Evolutionary conservation across 2,113 vertebrate species (phyloP), one percentile per base, ranked within the genome.

Genomic region (Sebastes fasciatus): DNA sequence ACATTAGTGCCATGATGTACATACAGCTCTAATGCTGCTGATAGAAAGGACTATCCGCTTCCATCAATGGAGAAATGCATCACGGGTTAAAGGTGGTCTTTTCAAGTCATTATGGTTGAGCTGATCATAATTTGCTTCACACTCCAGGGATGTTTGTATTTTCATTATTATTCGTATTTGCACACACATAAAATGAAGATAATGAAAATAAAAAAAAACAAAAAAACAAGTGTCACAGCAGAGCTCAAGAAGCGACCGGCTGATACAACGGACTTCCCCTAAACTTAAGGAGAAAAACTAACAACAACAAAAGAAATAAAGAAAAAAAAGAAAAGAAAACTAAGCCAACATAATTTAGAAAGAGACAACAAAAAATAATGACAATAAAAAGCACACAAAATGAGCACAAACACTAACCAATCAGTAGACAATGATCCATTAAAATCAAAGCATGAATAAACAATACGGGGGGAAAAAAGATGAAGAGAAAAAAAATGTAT

Each of bases 101-200:
- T 65, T 70, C n/a, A 26, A 73, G 10, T 66, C 13, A 46, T 72
- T 48, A n/a, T 67, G 9, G 5, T 54, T 45, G 45, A 43, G n/a
- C 48, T 76, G 45, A 77, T 77, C 26, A 75, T 65, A 34, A 77
- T 80, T 86, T 58, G 10, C 48, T 21, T 68, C 23, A 19, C 26
- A 10, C 14, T 66, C 46, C 7, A 69, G 43, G 4, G 69, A 60
- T 71, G 46, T 80, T 43, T 79, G n/a, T 4, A 34, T 14, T 26
- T 1, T 12, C 26, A 23, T 26, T 13, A 0, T 11, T 2, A 12
- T 26, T 13, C 12, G 16, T 23, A 16, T 61, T 6, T 40, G 58
- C 58, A 61, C 26, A 61, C 13, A 61, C 23, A 61, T 34, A 14
- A 34, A 34, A 34, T 34, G 26, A 34, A 34, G 26, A 34, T 34